phyloP scores from a whole-genome alignment of 2,797 vertebrate genomes.

The Manis javanica region DNA sequence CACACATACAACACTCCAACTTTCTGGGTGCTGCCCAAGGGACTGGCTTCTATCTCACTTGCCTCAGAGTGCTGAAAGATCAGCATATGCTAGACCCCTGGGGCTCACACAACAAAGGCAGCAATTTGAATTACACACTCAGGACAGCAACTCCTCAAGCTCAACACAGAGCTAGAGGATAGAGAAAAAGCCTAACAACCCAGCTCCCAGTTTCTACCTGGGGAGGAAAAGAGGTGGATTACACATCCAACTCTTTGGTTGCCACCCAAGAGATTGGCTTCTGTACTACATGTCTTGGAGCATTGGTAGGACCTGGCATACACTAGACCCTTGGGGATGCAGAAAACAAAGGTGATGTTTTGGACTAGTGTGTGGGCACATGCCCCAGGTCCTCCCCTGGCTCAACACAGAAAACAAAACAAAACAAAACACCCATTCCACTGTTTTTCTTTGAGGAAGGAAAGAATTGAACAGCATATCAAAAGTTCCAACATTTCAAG shows the following conservation, averaged over 20 bases:
- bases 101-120: neutral
- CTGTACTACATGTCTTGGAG: neutral
- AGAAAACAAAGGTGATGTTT: neutral
- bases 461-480: neutral
- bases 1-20: neutral
- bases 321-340: neutral
- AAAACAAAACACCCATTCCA: neutral
- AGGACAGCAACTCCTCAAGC: neutral
- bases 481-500: neutral
- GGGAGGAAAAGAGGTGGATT: neutral
- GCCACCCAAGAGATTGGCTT: neutral
- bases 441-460: neutral
- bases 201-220: neutral
- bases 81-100: neutral
- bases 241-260: neutral
- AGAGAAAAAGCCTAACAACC: neutral
- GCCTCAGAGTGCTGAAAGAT: neutral
- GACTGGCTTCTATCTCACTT: neutral
- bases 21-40: neutral
- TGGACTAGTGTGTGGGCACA: neutral
- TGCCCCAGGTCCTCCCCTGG: neutral
- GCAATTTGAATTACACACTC: neutral
- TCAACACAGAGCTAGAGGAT: neutral
- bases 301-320: neutral
- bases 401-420: neutral